Percentiles rank a stretch among this genome's conserved stretches.
Evolutionary conservation across 2,797 vertebrate genomes (phyloP).

Genomic region (Natrix natrix): DNA sequence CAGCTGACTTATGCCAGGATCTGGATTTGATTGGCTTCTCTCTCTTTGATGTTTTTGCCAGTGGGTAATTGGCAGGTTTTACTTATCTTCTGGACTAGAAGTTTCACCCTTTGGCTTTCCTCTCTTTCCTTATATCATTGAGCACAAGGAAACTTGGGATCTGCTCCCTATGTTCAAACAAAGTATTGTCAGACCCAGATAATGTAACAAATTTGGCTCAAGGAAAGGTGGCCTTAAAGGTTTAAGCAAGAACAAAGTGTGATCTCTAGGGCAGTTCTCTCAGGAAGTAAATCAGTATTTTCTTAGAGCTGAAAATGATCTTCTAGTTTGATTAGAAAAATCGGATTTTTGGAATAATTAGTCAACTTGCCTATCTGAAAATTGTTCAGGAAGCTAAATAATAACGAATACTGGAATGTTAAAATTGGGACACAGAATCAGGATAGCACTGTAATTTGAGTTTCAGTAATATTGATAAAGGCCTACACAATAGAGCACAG

Average conservation of each 20-base stretch:
- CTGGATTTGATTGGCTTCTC: neutral
- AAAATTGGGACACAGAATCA: neutral
- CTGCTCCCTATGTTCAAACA: neutral
- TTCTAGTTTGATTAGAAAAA: constrained; percentile 51
- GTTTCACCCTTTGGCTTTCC: constrained; percentile 36
- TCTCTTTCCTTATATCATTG: constrained; percentile 38
- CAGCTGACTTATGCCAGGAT: constrained; percentile 18
- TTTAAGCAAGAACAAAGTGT: constrained; percentile 35
- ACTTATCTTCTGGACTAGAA: constrained; percentile 11
- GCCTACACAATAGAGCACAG: neutral
- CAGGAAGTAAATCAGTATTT: constrained; percentile 45
- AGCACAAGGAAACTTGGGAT: constrained; percentile 11
- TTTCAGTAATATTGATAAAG: neutral
- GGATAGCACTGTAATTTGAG: no score
- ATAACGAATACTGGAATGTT: neutral
- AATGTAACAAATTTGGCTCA: constrained; percentile 28
- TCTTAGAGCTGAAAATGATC: neutral
- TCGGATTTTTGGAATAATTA: neutral
- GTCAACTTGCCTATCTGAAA: neutral
- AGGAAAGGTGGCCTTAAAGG: constrained; percentile 46
- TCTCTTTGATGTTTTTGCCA: constrained; percentile 23
- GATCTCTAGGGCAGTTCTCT: constrained; percentile 18
- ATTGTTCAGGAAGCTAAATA: neutral
- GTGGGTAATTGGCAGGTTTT: constrained; percentile 42
- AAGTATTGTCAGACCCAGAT: neutral